Evolutionary conservation across 1,140 invertebrate genomes (phyloP).

Genomic region (Drosophila pallidifrons): DNA sequence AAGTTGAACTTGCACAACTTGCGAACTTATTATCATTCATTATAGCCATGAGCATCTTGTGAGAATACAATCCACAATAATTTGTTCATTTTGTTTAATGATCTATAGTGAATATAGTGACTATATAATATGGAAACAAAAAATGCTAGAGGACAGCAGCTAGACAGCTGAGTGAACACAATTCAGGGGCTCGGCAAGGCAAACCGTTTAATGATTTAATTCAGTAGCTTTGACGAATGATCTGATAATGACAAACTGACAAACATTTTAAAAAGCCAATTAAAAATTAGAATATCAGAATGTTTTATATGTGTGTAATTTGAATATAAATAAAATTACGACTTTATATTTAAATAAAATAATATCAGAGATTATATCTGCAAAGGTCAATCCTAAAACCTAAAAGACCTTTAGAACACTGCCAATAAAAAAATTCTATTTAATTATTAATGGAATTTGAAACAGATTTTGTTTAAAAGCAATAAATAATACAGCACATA

Average conservation of each 20-base stretch:
- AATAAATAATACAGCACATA: too few relatives aligned
- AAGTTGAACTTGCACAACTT: background rate
- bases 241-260: background rate
- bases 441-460: too few relatives aligned
- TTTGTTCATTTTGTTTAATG: conserved; percentile 15
- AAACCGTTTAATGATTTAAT: background rate
- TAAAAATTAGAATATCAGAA: background rate
- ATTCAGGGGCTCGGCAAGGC: conserved; percentile 1
- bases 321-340: too few relatives aligned
- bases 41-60: conserved; percentile 19
- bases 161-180: background rate
- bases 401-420: too few relatives aligned
- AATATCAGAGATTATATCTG: too few relatives aligned
- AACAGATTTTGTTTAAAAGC: too few relatives aligned
- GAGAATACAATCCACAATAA: background rate
- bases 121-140: background rate
- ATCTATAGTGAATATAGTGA: background rate
- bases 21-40: background rate
- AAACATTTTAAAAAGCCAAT: too few relatives aligned
- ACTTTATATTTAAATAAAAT: too few relatives aligned
- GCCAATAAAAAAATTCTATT: too few relatives aligned
- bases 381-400: too few relatives aligned
- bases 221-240: conserved; percentile 1
- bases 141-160: conserved; percentile 9
- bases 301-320: background rate